These are phyloP conservation scores for Zelleria hepariella DNA, from an alignment of 2,888 invertebrate species.

Conservation along the genomic window DNA sequence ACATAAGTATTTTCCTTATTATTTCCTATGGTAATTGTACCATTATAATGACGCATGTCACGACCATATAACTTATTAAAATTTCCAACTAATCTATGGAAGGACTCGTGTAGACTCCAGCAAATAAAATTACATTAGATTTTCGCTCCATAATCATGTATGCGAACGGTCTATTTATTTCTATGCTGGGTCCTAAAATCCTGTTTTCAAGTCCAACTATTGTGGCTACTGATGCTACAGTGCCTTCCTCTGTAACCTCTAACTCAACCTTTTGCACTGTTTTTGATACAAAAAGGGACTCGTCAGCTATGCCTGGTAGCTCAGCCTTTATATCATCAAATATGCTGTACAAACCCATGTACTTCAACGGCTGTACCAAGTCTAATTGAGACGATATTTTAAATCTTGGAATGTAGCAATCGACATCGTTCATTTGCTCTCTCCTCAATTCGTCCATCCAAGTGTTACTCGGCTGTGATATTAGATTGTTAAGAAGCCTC, in stretches of 20 bases:
- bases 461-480: conserved; percentile 45
- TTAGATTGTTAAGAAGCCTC: conserved; percentile 64
- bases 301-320: conserved; percentile 72
- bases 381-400: conserved; percentile 59
- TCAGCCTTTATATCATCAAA: conserved; percentile 72
- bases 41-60: not conserved
- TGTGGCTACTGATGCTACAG: conserved; percentile 76
- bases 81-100: not conserved
- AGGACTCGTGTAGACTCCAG: conserved; percentile 66
- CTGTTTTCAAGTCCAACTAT: conserved; percentile 59
- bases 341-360: conserved; percentile 76
- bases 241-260: conserved; percentile 82
- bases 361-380: conserved; percentile 52
- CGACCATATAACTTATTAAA: not conserved
- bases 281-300: conserved; percentile 70
- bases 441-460: conserved; percentile 67
- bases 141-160: conserved; percentile 76
- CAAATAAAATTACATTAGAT: conserved; percentile 73
- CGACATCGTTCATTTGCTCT: conserved; percentile 59
- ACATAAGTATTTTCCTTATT: not conserved
- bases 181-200: conserved; percentile 66
- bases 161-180: conserved; percentile 77
- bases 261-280: conserved; percentile 79
- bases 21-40: not conserved
- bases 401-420: conserved; percentile 75